These are phyloP conservation scores for Austrolebias charrua DNA, from an alignment of 2,797 vertebrate genomes.

Conservation along the genomic window DNA sequence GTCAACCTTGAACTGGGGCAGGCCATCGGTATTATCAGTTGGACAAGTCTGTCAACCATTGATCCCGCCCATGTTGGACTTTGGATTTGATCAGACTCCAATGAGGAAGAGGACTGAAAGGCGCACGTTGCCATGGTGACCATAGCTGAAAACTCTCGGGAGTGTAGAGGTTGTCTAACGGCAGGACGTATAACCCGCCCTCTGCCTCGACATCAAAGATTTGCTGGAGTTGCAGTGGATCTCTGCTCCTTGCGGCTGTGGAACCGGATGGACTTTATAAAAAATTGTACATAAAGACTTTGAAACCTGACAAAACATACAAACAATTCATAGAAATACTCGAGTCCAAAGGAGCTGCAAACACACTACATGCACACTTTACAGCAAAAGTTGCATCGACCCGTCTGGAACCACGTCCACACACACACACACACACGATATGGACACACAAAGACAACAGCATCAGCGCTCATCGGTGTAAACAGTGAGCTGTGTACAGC, in stretches of 20 bases:
- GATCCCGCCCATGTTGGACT: constrained; percentile 34
- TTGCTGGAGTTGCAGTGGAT: constrained; percentile 33
- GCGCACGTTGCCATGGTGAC: constrained; percentile 26
- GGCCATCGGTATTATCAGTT: constrained; percentile 46
- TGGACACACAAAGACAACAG: constrained; percentile 41
- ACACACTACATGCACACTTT: constrained; percentile 64
- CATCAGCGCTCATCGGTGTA: constrained; percentile 60
- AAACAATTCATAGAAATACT: constrained; percentile 50
- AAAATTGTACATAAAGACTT: constrained; percentile 63
- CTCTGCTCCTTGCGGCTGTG: constrained; percentile 40
- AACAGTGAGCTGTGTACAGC: constrained; percentile 72
- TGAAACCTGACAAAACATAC: constrained; percentile 44
- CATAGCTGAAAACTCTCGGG: constrained; percentile 25
- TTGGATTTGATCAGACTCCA: constrained; percentile 33
- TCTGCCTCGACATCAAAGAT: constrained; percentile 10
- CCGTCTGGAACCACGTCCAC: constrained; percentile 47
- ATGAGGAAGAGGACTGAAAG: constrained; percentile 27
- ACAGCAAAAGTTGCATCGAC: constrained; percentile 40
- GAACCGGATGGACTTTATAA: constrained; percentile 63
- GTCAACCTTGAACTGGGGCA: constrained; percentile 38
- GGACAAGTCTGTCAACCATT: constrained; percentile 43
- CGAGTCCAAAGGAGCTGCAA: constrained; percentile 56
- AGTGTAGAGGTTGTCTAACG: constrained; percentile 28
- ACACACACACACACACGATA: constrained; percentile 29
- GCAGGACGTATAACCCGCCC: constrained; percentile 16